These are phyloP conservation scores for Arnoldichthys spilopterus DNA, from an alignment of 2,797 vertebrate species.

Conservation along the genomic window DNA sequence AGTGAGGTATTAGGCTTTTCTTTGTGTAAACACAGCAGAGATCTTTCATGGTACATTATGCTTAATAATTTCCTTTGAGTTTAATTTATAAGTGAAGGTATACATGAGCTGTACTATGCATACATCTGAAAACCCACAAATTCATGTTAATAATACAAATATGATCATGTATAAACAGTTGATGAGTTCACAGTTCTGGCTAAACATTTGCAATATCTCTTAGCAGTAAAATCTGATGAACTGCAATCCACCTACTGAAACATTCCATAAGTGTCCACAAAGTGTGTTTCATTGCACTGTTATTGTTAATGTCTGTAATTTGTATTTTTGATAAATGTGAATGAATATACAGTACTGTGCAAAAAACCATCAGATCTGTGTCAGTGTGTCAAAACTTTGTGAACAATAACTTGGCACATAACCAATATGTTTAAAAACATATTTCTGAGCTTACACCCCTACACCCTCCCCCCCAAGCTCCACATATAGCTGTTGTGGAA, in stretches of 20 bases:
- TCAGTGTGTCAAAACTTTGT: no score
- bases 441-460: no score
- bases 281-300: background rate
- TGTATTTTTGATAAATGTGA: constrained; percentile 29
- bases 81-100: background rate
- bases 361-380: no score
- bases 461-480: no score
- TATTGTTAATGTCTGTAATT: constrained; percentile 11
- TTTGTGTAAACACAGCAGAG: constrained; percentile 13
- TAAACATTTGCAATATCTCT: background rate
- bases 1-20: constrained; percentile 5
- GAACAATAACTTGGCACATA: no score
- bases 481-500: no score
- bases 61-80: background rate
- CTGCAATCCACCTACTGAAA: constrained; percentile 10
- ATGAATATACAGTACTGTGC: constrained; percentile 22
- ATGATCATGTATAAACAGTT: background rate
- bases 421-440: no score
- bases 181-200: background rate
- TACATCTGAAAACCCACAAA: background rate
- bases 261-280: constrained; percentile 33
- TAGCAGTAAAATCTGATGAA: constrained; percentile 2
- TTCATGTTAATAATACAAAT: background rate
- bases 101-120: background rate
- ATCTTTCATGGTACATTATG: background rate